Evolutionary conservation across 2,797 vertebrate species (phyloP), one percentile per base, ranked within the genome.

Genomic region (Leptodactylus fallax): DNA sequence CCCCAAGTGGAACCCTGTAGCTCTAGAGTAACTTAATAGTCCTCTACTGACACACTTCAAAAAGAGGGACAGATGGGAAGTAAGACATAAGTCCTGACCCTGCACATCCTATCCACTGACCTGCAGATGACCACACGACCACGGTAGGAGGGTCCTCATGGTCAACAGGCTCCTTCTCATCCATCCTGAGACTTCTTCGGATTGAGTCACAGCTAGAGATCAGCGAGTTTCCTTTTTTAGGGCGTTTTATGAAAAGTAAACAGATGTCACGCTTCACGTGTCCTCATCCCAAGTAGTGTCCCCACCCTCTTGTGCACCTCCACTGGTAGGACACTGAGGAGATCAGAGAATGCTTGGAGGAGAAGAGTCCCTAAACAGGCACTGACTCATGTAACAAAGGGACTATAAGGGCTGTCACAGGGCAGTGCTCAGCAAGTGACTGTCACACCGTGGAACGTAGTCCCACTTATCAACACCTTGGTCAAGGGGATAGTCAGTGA

Each of bases 171-270:
- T 74, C 56, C 58, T 81, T 76, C 56, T 67, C 82, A 58, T 81
- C 69, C 79, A 86, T 78, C 58, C 79, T 89, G 67, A 82, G 58
- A n/a, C 63, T 36, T 76, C 23, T 23, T 12, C 51, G 58, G 77
- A 56, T 58, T 25, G 79, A 86, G 45, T 86, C 83, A 81, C 79
- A 25, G 9, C 56, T 77, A 65, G 69, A 63, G 49, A 77, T 85
- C 83, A 27, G 25, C 7, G 83, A 88, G 58, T 86, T 78, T 85
- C 25, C 83, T 89, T 82, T 89, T 89, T 85, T 85, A 89, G 69
- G 83, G 72, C 53, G 69, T 89, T 88, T 81, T 86, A 63, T 58
- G 16, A 67, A 81, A 76, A 71, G 79, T 85, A 86, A 89, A 86
- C 84, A 81, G 51, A 65, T 80, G 78, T 88, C 87, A 86, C 71